Evolutionary conservation across 2,797 vertebrate species (phyloP).

Genomic region (Enteromius mattozi): DNA sequence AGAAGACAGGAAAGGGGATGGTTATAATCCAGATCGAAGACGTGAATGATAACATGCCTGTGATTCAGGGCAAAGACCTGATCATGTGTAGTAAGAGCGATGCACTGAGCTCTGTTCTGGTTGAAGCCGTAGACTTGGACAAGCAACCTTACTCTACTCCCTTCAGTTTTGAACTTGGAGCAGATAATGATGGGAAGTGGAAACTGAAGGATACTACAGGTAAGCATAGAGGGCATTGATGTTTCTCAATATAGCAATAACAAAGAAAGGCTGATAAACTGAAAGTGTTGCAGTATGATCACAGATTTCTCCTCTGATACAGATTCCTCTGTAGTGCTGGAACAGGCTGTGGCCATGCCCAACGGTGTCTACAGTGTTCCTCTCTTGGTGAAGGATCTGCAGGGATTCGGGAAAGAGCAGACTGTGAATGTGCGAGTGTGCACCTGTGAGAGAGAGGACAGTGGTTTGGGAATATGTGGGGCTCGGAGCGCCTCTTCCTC

Average conservation of each 20-base stretch:
- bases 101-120: constrained; percentile 60
- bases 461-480: constrained; percentile 47
- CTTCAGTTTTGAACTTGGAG: constrained; percentile 73
- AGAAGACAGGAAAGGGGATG: constrained; percentile 82
- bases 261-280: not conserved
- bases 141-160: constrained; percentile 74
- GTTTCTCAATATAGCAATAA: not conserved
- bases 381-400: constrained; percentile 77
- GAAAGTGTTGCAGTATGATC: not conserved
- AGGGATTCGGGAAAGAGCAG: constrained; percentile 64
- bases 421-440: constrained; percentile 74
- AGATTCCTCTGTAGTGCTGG: constrained; percentile 70
- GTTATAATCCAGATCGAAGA: constrained; percentile 78
- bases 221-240: constrained; percentile 59
- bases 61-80: constrained; percentile 52
- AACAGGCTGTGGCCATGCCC: constrained; percentile 63
- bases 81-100: constrained; percentile 74
- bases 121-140: constrained; percentile 74
- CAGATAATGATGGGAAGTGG: constrained; percentile 66
- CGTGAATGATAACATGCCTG: constrained; percentile 79
- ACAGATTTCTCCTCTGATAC: constrained; percentile 3
- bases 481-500: not conserved
- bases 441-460: constrained; percentile 68
- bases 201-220: constrained; percentile 69
- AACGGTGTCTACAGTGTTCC: constrained; percentile 75